Evolutionary conservation across 2,113 vertebrate genomes (phyloP), one percentile per base, ranked within the genome.

Genomic region (Taurulus bubalis): DNA sequence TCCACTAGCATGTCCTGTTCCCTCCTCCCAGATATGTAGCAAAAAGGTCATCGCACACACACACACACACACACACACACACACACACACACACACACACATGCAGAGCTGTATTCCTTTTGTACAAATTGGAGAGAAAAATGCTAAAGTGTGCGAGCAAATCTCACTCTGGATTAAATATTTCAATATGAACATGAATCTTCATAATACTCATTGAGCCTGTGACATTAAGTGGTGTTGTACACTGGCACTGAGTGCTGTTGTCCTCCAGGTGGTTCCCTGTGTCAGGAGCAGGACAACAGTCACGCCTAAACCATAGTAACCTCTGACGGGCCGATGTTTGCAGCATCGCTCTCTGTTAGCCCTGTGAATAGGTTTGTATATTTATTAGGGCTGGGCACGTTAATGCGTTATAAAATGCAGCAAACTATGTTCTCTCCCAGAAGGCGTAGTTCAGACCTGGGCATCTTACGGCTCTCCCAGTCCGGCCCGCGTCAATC

Each of bases 1-100:
- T 53, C 28, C 40, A 51, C 75, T 36, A 64, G 75, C 55, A 47
- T 77, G 53, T 63, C 56, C 47, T 60, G 26, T 82, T 71, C 53
- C 58, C 26, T 59, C 64, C 64, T 70, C 42, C 14, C 38, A 53
- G 4, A 77, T 38, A 47, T 24, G 73, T 59, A 22, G 56, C 18
- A 30, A 15, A 72, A 71, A 56, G 78, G 82, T 82, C 80, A 67
- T 80, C 62, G 56, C 36, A 40, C 53, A 62, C 59, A 79, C 36
- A 49, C 7, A 72, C 20, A 40, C 58, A 66, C 64, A 77, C n/a
- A 16, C 18, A 79, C 3, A 65, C 6, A 49, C 18, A 49, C 7
- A 72, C 15, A 40, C 58, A 66, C 64, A 80, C 38, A 55, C 8
- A 51, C 22, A 49, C 7, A 72, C 20, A 40, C 58, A 66, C 64